Percentiles rank a stretch among this genome's conserved stretches.
Evolutionary conservation across 2,113 vertebrate genomes (phyloP).

Genomic region (Istiophorus platypterus): DNA sequence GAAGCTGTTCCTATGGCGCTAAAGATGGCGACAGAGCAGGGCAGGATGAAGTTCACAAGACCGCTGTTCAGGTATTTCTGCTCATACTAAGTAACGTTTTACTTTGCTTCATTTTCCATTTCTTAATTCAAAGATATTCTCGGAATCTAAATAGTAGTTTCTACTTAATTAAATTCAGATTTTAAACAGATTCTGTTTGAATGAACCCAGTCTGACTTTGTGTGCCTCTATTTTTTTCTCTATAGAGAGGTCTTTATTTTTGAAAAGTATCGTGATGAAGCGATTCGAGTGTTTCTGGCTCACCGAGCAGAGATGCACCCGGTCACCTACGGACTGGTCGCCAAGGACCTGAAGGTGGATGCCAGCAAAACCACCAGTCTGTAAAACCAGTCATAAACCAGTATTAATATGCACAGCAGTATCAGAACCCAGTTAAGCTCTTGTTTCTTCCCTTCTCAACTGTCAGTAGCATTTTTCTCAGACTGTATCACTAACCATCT

Average conservation of each 20-base stretch:
- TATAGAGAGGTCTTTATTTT: conserved; percentile 92
- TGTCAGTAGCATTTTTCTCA: background rate
- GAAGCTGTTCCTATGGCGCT: conserved; percentile 91
- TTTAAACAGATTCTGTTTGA: background rate
- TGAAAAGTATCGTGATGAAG: conserved; percentile 86
- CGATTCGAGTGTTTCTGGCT: conserved; percentile 84
- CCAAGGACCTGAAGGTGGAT: conserved; percentile 91
- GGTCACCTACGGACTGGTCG: conserved; percentile 89
- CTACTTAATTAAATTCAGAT: background rate
- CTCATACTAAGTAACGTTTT: too few species aligned
- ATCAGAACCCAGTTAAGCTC: background rate
- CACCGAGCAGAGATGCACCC: conserved; percentile 89
- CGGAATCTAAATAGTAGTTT: too few species aligned
- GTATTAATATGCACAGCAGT: background rate
- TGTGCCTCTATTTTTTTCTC: too few species aligned
- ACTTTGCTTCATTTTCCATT: too few species aligned
- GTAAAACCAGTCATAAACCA: conserved; percentile 10
- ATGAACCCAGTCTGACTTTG: too few species aligned
- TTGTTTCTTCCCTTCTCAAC: background rate
- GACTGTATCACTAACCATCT: background rate
- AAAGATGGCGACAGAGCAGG: conserved; percentile 96
- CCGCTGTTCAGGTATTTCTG: conserved; percentile 90
- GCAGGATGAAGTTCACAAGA: conserved; percentile 96
- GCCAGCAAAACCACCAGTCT: conserved; percentile 36
- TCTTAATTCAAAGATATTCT: too few species aligned